Evolutionary conservation across 2,888 invertebrate species (phyloP).

Genomic region (Tipula unca): DNA sequence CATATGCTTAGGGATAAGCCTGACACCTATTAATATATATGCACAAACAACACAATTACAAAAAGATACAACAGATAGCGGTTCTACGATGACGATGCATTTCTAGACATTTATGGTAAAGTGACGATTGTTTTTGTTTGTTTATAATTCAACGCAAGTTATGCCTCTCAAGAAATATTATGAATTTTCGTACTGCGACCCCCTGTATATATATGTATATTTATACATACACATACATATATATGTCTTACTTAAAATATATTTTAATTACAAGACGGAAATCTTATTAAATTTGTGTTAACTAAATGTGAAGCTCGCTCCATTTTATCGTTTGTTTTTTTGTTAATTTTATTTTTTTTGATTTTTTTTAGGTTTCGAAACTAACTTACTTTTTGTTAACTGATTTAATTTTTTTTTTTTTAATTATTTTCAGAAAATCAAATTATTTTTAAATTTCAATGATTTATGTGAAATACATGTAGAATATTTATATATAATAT

Average conservation of each 20-base stretch:
- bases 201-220: neutral
- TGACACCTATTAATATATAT: neutral
- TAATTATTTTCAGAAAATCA: neutral
- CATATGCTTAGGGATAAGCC: too few relatives aligned
- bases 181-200: neutral
- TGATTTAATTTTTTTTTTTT: constrained; percentile 1
- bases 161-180: neutral
- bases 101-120: too few relatives aligned
- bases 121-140: neutral
- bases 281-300: constrained; percentile 14
- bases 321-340: neutral
- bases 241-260: neutral
- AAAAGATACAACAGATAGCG: neutral
- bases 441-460: neutral
- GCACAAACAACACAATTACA: neutral
- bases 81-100: neutral
- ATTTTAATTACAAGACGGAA: constrained; percentile 14
- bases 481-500: neutral
- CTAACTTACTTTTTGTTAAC: neutral
- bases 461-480: neutral
- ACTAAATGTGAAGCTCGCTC: constrained; percentile 14
- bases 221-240: too few relatives aligned
- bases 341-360: too few relatives aligned
- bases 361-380: neutral
- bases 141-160: neutral